Conservation (phyloP, 2,797 vertebrate genomes). For the Moxostoma hubbsi region DNA sequence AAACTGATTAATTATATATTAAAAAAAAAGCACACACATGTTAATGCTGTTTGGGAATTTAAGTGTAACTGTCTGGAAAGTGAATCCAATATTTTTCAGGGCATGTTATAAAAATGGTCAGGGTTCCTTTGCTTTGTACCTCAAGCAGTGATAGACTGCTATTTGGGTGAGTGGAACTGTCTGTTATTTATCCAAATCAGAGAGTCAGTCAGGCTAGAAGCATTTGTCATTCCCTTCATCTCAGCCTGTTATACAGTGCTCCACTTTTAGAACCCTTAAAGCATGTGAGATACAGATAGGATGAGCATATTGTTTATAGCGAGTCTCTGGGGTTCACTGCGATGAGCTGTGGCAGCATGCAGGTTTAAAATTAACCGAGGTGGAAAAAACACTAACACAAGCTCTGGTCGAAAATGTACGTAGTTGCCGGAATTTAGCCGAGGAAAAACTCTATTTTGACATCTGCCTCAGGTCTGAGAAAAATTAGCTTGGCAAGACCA, state of each 20-base stretch:
- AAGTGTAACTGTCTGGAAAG: constrained; percentile 38
- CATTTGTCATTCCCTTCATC: constrained; percentile 35
- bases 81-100: not conserved
- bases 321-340: constrained; percentile 55
- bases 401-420: constrained; percentile 11
- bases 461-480: constrained; percentile 51
- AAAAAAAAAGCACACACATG: constrained; percentile 5
- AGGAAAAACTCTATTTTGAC: constrained; percentile 50
- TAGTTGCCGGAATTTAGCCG: constrained; percentile 38
- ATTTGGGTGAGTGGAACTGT: constrained; percentile 1
- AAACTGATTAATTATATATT: constrained; percentile 9
- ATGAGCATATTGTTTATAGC: constrained; percentile 42
- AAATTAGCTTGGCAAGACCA: constrained; percentile 31
- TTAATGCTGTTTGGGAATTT: constrained; percentile 28
- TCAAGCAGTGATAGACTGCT: constrained; percentile 7
- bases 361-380: constrained; percentile 37
- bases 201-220: not conserved
- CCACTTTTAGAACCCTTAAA: constrained; percentile 18
- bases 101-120: constrained; percentile 21
- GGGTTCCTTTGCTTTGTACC: not conserved
- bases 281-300: constrained; percentile 4
- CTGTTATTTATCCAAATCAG: constrained; percentile 18
- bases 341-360: constrained; percentile 44
- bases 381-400: constrained; percentile 24
- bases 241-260: not conserved